These are phyloP conservation scores for Chascanopsetta lugubris DNA, from an alignment of 2,113 vertebrate genomes.

Conservation along the genomic window DNA sequence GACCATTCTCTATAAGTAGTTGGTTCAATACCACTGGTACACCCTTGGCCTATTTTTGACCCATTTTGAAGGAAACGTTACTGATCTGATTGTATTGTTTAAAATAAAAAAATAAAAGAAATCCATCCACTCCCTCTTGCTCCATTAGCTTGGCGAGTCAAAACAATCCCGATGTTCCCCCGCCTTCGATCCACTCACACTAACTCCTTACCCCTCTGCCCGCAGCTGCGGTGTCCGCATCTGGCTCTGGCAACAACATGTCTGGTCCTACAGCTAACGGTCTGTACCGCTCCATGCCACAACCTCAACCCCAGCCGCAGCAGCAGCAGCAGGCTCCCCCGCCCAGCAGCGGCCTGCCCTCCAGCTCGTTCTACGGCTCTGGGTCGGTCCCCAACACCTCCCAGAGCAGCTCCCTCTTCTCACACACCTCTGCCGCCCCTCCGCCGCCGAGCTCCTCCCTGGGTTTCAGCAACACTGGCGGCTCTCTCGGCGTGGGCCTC, in stretches of 20 bases:
- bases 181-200: neutral
- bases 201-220: neutral
- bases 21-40: neutral
- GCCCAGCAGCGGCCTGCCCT: slow-evolving; percentile 88
- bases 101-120: too few relatives aligned
- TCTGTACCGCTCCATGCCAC: slow-evolving; percentile 92
- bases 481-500: slow-evolving; percentile 91
- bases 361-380: slow-evolving; percentile 94
- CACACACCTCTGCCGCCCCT: slow-evolving; percentile 89
- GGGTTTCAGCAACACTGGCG: slow-evolving; percentile 89
- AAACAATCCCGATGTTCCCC: neutral
- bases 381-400: slow-evolving; percentile 89
- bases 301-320: slow-evolving; percentile 76
- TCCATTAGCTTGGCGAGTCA: neutral
- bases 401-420: slow-evolving; percentile 96
- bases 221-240: slow-evolving; percentile 91
- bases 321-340: slow-evolving; percentile 90
- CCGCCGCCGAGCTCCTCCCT: slow-evolving; percentile 90
- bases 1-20: neutral
- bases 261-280: slow-evolving; percentile 90
- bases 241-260: slow-evolving; percentile 91
- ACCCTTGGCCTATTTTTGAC: too few relatives aligned
- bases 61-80: neutral
- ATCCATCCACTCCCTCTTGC: neutral
- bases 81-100: neutral